Base-by-base conservation (phyloP, 2,888 invertebrate genomes). In the Pemphredon lugubris region DNA sequence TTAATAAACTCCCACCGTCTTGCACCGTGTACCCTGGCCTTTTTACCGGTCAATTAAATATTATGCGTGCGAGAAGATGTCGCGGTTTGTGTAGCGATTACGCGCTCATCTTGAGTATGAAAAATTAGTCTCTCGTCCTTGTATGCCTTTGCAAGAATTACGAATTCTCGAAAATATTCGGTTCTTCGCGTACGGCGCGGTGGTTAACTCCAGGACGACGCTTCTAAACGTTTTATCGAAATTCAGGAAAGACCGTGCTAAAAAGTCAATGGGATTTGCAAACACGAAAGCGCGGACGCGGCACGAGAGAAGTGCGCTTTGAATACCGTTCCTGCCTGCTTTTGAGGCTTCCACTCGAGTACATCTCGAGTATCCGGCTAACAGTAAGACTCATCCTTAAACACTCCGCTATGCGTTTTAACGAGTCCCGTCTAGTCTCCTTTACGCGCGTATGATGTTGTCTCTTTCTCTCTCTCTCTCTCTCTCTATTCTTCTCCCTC, bases 341-440 rank as follows among this genome's bases (percentile, higher is more conserved):
- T 51, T 66, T 44, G 39, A 67, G 45, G 34, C n/a, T 7, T 58
- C 37, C 42, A 44, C 57, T 54, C 65, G 48, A 44, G 55, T 34
- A 48, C 50, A 48, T 48, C 39, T 69, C 58, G 64, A 77, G 77
- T 48, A 51, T 53, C 42, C 57, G 57, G 54, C 59, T 47, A 69
- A 75, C 78, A 71, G 75, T 53, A 14, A 64, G 59, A 64, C 60
- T 58, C 65, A 75, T 77, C 64, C 75, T 78, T 77, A 77, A 77
- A 77, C 77, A 78, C 79, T 77, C 48, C 30, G 54, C 18, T 26
- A 16, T 44, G 53, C 61, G 63, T 60, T 75, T 60, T 57, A 78
- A 77, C 78, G 63, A 67, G 75, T 32, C 53, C 54, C 73, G 58
- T 64, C 63, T 59, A 42, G 40, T 37, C 20, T 20, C 18, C 42